These are phyloP conservation scores for Lycocorax pyrrhopterus DNA, from an alignment of 2,113 vertebrate genomes.

Conservation along the genomic window DNA sequence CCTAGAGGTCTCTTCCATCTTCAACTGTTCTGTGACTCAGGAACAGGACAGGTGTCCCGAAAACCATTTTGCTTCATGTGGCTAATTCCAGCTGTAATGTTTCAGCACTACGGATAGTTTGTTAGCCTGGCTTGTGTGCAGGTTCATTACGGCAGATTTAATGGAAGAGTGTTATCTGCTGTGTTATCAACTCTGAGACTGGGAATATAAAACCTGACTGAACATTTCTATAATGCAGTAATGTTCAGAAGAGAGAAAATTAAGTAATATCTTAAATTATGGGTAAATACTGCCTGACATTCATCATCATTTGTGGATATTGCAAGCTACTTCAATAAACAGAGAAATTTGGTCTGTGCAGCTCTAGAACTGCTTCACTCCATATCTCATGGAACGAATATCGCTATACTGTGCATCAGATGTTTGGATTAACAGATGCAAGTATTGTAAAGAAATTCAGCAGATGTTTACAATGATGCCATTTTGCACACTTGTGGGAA, in stretches of 20 bases:
- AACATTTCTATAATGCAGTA: background rate
- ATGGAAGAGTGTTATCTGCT: background rate
- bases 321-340: background rate
- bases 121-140: background rate
- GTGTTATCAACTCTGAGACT: background rate
- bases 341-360: background rate
- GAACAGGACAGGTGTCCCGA: background rate
- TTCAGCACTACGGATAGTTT: background rate
- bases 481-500: background rate
- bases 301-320: background rate
- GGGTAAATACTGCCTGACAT: background rate
- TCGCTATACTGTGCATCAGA: rapidly evolving
- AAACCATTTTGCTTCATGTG: background rate
- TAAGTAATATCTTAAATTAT: background rate
- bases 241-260: background rate
- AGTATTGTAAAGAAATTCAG: background rate
- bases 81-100: background rate
- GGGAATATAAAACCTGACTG: background rate
- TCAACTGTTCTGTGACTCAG: background rate
- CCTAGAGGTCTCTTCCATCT: background rate
- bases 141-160: background rate
- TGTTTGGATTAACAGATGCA: background rate
- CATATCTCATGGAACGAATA: background rate
- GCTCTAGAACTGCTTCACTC: background rate
- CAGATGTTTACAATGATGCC: background rate